Percentiles rank a stretch among this genome's conserved stretches.
Conservation (phyloP, 2,888 invertebrate species). For the Clanis bilineata region DNA sequence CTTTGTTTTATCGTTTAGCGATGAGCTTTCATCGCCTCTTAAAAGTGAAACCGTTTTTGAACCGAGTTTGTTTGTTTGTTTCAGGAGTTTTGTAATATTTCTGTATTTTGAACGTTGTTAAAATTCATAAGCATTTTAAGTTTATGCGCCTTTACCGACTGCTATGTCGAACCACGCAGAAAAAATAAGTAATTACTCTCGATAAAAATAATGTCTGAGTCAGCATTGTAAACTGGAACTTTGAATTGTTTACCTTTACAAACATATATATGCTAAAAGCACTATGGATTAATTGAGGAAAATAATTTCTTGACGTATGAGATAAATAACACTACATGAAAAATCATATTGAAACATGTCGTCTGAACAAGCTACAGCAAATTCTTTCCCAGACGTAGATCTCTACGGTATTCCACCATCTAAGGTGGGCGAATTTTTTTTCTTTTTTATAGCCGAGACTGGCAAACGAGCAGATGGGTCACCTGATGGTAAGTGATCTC, state of each 20-base stretch:
- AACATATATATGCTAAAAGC: too few species aligned
- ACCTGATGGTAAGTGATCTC: too few species aligned
- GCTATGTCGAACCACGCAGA: not conserved
- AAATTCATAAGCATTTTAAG: not conserved
- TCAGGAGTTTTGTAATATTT: not conserved
- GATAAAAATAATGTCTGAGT: not conserved
- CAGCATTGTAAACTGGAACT: not conserved
- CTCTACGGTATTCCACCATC: too few species aligned
- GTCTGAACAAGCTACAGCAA: too few species aligned
- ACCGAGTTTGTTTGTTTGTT: not conserved
- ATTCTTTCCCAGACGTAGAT: too few species aligned
- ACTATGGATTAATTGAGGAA: too few species aligned
- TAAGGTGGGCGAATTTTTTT: too few species aligned
- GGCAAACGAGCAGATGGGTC: too few species aligned
- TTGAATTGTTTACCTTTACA: not conserved
- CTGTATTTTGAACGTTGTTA: not conserved
- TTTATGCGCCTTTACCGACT: not conserved
- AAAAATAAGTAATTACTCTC: not conserved
- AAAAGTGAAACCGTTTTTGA: constrained; percentile 1
- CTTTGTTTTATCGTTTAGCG: not conserved
- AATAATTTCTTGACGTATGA: too few species aligned
- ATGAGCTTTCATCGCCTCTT: constrained; percentile 10
- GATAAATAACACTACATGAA: too few species aligned
- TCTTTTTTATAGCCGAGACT: too few species aligned
- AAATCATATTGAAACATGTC: too few species aligned